Conservation (phyloP, 1,140 invertebrate species). For the Trichonephila inaurata region DNA sequence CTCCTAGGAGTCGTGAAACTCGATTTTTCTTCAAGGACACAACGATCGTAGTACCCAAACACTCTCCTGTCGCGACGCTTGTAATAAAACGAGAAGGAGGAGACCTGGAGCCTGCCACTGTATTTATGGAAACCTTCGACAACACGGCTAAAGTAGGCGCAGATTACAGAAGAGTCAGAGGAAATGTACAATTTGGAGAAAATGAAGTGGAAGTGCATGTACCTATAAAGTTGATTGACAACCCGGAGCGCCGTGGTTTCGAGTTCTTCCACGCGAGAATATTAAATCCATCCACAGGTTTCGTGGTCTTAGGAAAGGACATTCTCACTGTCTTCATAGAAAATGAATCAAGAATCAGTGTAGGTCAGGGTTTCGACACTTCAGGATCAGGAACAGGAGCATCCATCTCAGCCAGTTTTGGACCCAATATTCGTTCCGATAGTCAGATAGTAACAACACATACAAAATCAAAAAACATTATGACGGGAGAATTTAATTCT, state of each 20-base stretch:
- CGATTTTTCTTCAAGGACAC: neutral
- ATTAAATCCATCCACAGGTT: slow-evolving; percentile 55
- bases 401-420: no score
- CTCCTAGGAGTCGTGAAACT: neutral
- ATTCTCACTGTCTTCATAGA: neutral
- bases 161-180: slow-evolving; percentile 83
- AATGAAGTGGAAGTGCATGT: slow-evolving; percentile 81
- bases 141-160: slow-evolving; percentile 83
- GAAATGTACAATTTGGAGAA: slow-evolving; percentile 83
- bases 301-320: neutral
- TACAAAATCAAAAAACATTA: no score
- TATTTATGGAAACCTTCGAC: slow-evolving; percentile 82
- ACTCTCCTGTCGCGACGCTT: neutral
- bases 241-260: neutral
- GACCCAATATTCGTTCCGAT: no score
- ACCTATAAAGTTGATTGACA: neutral
- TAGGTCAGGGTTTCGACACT: no score
- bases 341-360: no score
- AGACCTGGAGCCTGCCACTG: no score
- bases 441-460: no score
- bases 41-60: neutral
- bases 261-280: neutral
- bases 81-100: neutral
- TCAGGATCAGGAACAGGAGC: no score
- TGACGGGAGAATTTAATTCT: no score